A percentile compares a stretch with the other conserved stretches of the same genome.
phyloP scores from a whole-genome alignment of 2,888 invertebrate genomes.

The Megaustenia siamemsis region DNA sequence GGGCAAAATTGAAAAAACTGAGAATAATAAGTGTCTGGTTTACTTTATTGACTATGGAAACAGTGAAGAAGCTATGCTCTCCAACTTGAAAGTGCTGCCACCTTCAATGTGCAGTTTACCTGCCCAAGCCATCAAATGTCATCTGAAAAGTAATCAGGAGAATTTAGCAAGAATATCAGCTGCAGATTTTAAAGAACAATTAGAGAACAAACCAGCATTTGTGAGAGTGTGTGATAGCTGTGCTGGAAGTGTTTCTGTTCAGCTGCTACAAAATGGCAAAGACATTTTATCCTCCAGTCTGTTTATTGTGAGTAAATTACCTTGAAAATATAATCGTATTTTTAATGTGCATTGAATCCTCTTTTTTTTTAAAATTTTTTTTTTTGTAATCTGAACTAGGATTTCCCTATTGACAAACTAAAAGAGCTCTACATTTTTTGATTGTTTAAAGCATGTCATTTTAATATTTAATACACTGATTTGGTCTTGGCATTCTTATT shows the following conservation, averaged over 20 bases:
- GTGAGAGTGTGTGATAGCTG: conserved; percentile 20
- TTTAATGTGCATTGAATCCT: background rate
- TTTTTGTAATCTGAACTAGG: background rate
- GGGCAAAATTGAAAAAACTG: conserved; percentile 60
- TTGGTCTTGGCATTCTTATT: no score
- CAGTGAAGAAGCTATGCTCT: conserved; percentile 58
- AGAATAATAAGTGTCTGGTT: conserved; percentile 54
- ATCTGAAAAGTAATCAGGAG: conserved; percentile 56
- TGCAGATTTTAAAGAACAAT: background rate
- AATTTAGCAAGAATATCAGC: background rate
- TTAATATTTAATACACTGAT: no score
- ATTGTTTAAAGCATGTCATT: no score
- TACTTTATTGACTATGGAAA: conserved; percentile 76
- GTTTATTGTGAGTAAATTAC: background rate
- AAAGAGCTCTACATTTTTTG: no score
- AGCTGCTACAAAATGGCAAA: conserved; percentile 20
- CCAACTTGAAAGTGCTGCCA: conserved; percentile 60
- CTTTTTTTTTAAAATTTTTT: background rate
- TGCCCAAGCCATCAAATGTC: conserved; percentile 68
- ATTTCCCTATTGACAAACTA: background rate
- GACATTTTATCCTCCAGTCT: conserved; percentile 9
- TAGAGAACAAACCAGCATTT: conserved; percentile 12
- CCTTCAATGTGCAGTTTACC: conserved; percentile 58
- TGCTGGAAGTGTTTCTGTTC: conserved; percentile 26
- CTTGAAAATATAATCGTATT: background rate